These are phyloP conservation scores for Aleiodes testaceus DNA, from an alignment of 2,888 invertebrate genomes.

Conservation along the genomic window DNA sequence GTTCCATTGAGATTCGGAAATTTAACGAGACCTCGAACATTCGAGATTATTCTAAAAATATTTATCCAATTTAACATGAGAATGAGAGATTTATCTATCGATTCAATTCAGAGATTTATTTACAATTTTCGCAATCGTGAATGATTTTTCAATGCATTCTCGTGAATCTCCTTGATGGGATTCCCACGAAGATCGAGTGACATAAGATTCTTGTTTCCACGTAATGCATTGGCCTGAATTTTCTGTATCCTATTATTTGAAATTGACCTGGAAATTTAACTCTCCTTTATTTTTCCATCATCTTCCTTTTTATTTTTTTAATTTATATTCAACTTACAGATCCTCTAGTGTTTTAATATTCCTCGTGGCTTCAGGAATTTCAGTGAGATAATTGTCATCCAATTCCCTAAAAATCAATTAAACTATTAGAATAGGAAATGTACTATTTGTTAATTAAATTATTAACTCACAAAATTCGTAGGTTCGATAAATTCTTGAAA, in stretches of 20 bases:
- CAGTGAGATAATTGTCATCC: constrained; percentile 83
- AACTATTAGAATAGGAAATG: constrained; percentile 16
- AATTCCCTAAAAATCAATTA: constrained; percentile 78
- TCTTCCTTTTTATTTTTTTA: constrained; percentile 16
- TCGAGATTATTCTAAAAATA: constrained; percentile 85
- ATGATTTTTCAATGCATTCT: constrained; percentile 75
- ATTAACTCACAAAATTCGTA: constrained; percentile 89
- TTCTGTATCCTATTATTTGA: constrained; percentile 87
- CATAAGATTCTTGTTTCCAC: constrained; percentile 80
- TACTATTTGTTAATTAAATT: no score
- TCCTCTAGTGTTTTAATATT: constrained; percentile 86
- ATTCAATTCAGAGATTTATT: constrained; percentile 70
- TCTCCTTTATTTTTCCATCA: constrained; percentile 29
- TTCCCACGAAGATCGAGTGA: constrained; percentile 86
- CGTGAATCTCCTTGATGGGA: constrained; percentile 65
- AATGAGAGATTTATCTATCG: constrained; percentile 7
- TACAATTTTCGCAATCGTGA: constrained; percentile 86
- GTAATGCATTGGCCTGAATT: constrained; percentile 82
- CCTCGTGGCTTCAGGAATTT: constrained; percentile 84
- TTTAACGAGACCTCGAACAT: constrained; percentile 83
- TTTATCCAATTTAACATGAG: background rate
- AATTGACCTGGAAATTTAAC: constrained; percentile 78
- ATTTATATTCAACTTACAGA: constrained; percentile 80
- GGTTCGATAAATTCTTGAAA: constrained; percentile 84
- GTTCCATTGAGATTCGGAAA: constrained; percentile 92